These are phyloP conservation scores for Pluvialis apricaria DNA, from an alignment of 2,113 vertebrate species.

Conservation along the genomic window DNA sequence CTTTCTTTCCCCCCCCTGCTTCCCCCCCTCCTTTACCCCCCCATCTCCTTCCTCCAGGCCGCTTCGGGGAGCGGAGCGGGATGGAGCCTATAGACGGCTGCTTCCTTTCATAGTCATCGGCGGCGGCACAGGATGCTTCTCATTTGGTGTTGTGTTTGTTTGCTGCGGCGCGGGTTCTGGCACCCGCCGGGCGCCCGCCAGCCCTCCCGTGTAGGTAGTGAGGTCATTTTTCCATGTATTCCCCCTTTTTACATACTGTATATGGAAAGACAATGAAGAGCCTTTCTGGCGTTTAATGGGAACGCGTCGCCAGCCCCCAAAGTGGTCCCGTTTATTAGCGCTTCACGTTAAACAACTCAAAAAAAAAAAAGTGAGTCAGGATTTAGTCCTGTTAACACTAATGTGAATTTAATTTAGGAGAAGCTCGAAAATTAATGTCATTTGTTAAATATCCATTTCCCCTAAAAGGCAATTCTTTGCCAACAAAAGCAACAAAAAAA, in stretches of 20 bases:
- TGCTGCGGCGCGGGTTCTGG: constrained; percentile 36
- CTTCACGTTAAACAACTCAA: not conserved
- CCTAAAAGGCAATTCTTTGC: constrained; percentile 64
- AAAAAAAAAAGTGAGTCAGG: constrained; percentile 30
- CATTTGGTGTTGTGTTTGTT: constrained; percentile 56
- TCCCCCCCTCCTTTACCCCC: not conserved
- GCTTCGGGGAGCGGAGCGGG: not conserved
- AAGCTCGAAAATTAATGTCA: constrained; percentile 55
- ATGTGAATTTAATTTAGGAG: constrained; percentile 61
- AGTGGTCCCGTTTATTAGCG: constrained; percentile 21
- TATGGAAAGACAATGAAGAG: constrained; percentile 58
- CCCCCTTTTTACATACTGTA: constrained; percentile 51
- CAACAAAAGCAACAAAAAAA: constrained; percentile 48
- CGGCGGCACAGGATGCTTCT: constrained; percentile 63
- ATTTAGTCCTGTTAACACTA: constrained; percentile 49
- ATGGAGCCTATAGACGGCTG: constrained; percentile 35
- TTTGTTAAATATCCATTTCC: constrained; percentile 61
- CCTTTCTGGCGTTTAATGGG: not conserved
- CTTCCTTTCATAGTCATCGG: constrained; percentile 65
- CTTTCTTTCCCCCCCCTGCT: not conserved
- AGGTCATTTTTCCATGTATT: constrained; percentile 69
- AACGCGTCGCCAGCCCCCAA: not conserved
- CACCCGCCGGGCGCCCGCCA: constrained; percentile 44
- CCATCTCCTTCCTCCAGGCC: constrained; percentile 42
- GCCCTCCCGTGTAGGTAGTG: constrained; percentile 65